phyloP scores from a whole-genome alignment of 2,888 invertebrate species.

The Neuroscelio doddi region DNA sequence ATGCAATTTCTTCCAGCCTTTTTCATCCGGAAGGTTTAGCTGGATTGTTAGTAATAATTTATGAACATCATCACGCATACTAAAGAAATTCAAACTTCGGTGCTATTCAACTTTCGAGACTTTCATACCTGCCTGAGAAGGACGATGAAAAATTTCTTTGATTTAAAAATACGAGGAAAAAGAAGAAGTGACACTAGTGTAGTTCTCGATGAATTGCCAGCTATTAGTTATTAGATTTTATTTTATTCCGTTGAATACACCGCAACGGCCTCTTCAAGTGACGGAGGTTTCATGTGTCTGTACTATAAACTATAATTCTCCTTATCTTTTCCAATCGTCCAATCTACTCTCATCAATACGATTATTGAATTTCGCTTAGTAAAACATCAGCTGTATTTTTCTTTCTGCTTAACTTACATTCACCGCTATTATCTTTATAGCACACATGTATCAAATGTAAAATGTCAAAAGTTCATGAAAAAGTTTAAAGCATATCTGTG shows the following conservation, averaged over 20 bases:
- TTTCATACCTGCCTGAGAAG: conserved; percentile 31
- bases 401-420: too few species aligned
- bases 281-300: conserved; percentile 32
- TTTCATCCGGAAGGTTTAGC: conserved; percentile 1
- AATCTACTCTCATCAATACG: conserved; percentile 52
- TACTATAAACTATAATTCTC: too few species aligned
- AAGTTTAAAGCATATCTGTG: too few species aligned
- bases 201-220: conserved; percentile 38
- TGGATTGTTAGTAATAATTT: conserved; percentile 35
- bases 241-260: conserved; percentile 31
- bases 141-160: conserved; percentile 36
- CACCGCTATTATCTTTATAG: too few species aligned
- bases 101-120: conserved; percentile 42
- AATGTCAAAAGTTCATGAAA: too few species aligned
- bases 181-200: conserved; percentile 25
- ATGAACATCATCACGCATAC: conserved; percentile 38
- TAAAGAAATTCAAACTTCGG: conserved; percentile 31
- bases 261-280: conserved; percentile 27
- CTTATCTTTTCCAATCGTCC: conserved; percentile 48
- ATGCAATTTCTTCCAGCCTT: conserved; percentile 16
- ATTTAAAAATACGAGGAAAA: conserved; percentile 18
- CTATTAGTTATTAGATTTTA: conserved; percentile 42
- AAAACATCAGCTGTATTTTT: conserved; percentile 6
- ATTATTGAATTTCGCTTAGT: conserved; percentile 68
- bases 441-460: too few species aligned